Base-by-base conservation (phyloP, 1,140 invertebrate species). In the Cydia splendana region DNA sequence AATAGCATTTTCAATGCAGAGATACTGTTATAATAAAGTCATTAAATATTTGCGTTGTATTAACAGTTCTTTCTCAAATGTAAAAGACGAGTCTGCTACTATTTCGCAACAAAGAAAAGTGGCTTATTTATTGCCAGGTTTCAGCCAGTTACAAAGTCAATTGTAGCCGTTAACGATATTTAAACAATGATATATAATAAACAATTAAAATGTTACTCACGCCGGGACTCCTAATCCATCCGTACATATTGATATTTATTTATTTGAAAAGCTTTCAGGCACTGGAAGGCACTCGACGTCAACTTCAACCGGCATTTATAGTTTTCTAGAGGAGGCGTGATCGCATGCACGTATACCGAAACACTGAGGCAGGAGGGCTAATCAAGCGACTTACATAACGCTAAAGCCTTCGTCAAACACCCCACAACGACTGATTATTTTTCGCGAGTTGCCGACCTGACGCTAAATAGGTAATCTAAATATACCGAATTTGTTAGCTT, bases 381-480 rank as follows among this genome's bases (percentile, higher is more conserved):
- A 74, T 48, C 73, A 71, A 74, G n/a, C 71, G 20, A 45, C 42
- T 74, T 74, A 74, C 73, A 53, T 53, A 74, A 74, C 73, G 48
- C 73, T 45, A 65, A 79, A 84, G 81, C 80, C 82, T 83, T 81
- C 65, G 76, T 67, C 77, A 84, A 88, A 85, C 78, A 83, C 67
- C 74, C 76, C 69, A 67, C 80, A 74, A 69, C 76, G 73, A 45
- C 51, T 76, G 75, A 42, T 79, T 79, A 81, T 80, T 85, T 82
- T 80, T 84, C 77, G 76, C 75, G 75, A 80, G 78, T 34, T 51
- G 69, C 77, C 71, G 71, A 79, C 76, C 76, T 53, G 75, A 76
- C 34, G 67, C 38, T 42, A 71, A 71, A 71, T 71, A 71, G 67
- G 38, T 38, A 71, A 71, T 71, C 67, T 71, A 71, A 71, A 71